Base-by-base conservation (phyloP, 2,113 vertebrate genomes). In the Sitta europaea region DNA sequence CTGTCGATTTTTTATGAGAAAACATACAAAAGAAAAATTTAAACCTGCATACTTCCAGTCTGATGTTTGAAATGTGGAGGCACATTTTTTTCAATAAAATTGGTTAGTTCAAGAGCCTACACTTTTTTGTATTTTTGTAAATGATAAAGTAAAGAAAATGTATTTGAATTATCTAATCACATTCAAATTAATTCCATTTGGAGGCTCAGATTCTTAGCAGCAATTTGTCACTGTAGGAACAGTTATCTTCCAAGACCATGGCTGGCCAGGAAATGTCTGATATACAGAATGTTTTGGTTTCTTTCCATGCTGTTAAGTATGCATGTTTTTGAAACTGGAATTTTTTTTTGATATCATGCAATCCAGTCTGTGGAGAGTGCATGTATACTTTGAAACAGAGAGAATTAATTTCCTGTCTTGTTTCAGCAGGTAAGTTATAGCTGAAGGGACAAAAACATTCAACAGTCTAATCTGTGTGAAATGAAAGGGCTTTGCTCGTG, bases 361-460 rank as follows among this genome's bases (percentile, higher is more conserved):
- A 50, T 40, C 40, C 47, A 50, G 43, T 53, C 55, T 81, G 25
- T 70, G 57, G 15, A 79, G 28, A 76, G 6, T 88, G 90, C 78
- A 78, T 81, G 75, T 15, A 14, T 27, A 47, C 6, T 88, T 66
- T 83, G 65, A 82, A 66, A 70, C 28, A 53, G 45, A 66, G 40
- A 61, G 35, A 76, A 65, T 74, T 76, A n/a, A 61, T 57, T 53
- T 48, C 33, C 63, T 65, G 6, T 14, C 29, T 47, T 81, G 11
- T 71, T 84, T 61, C 62, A 89, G 28, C 45, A 83, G 97, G 96
- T 98, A 96, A 96, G 70, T 94, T 66, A 6, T 24, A 72, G 22
- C 66, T 87, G 36, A 67, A 84, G 55, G 61, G 33, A 67, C 80
- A 55, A 33, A 59, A 62, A 47, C 42, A 33, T 74, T 71, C 59